phyloP scores from a whole-genome alignment of 2,888 invertebrate species.

The Athrips mouffetella region DNA sequence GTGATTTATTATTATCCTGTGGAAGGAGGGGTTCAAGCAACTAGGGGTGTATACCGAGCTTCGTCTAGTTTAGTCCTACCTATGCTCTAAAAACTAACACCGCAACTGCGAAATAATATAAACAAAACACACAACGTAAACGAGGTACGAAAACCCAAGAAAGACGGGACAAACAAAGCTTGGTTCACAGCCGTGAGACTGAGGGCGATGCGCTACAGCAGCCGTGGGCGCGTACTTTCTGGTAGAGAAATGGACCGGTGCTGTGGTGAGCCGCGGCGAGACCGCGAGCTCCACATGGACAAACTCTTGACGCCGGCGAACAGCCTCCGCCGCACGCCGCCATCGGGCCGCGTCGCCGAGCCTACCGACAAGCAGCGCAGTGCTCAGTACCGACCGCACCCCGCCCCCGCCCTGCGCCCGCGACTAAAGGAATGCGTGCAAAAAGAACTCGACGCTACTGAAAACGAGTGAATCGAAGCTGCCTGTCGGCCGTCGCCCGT shows the following conservation, averaged over 20 bases:
- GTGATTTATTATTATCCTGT: conserved; percentile 47
- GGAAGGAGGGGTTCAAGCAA: conserved; percentile 63
- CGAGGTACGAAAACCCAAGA: conserved; percentile 63
- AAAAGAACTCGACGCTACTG: conserved; percentile 68
- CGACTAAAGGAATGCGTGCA: conserved; percentile 67
- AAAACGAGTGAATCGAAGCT: conserved; percentile 72
- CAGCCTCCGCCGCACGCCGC: conserved; percentile 85
- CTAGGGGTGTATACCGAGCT: conserved; percentile 65
- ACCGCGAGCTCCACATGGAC: conserved; percentile 85
- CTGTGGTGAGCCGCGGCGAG: conserved; percentile 83
- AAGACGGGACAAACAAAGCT: conserved; percentile 71
- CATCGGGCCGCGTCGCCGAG: conserved; percentile 74
- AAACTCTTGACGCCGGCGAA: conserved; percentile 90
- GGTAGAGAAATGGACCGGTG: conserved; percentile 91
- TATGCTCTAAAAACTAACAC: conserved; percentile 59
- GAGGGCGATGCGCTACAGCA: conserved; percentile 66
- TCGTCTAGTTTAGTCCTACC: conserved; percentile 62
- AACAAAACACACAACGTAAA: conserved; percentile 68
- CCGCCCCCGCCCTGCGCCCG: conserved; percentile 68
- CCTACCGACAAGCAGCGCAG: conserved; percentile 73
- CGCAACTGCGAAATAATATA: conserved; percentile 61
- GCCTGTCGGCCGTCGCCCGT: conserved; percentile 46
- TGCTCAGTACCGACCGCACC: conserved; percentile 65
- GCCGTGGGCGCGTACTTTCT: conserved; percentile 84
- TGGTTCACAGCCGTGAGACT: conserved; percentile 54